Base-by-base conservation (phyloP, 2,888 invertebrate species). In the Hedychridium roseum region DNA sequence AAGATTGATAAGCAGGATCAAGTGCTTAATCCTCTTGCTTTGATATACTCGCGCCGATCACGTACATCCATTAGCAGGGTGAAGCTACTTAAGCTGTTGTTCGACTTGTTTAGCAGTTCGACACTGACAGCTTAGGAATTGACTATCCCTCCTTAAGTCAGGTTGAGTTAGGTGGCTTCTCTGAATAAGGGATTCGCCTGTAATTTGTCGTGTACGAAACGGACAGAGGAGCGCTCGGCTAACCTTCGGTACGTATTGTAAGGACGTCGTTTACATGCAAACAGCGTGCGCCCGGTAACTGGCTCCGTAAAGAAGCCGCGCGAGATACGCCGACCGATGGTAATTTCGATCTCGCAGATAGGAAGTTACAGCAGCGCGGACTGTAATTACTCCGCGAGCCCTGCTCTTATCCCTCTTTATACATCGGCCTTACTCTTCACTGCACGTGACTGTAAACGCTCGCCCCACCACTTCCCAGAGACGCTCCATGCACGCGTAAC, bases 181-280 rank as follows among this genome's bases (percentile, higher is more conserved):
- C 14, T 11, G 44, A 50, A 50, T 50, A 58, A 60, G 49, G 48
- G 52, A 51, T 52, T 45, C 23, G 35, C 46, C 40, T 41, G 57
- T 55, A 64, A 64, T 64, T 60, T 58, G 62, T 66, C 56, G 50
- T 27, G 53, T 52, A 50, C 59, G 65, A 49, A 61, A 55, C 51
- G 50, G 51, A 57, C 57, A 49, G n/a, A n/a, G 54, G 50, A 57
- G 52, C 46, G 44, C 42, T 48, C 56, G 49, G 56, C 54, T 66
- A 62, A 66, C 60, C 62, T 64, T 66, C 50, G 60, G 40, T 62
- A 54, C 62, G 52, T 58, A n/a, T n/a, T n/a, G 54, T 65, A 64
- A 69, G 58, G 60, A 60, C 68, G 65, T 69, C 68, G 66, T 70
- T 70, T 70, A 67, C 68, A 68, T 70, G 68, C 70, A 70, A 67